A percentile compares a stretch with the other conserved stretches of the same genome.
These are phyloP conservation scores for Brachylomia viminalis DNA, from an alignment of 2,888 invertebrate genomes.

Conservation along the genomic window DNA sequence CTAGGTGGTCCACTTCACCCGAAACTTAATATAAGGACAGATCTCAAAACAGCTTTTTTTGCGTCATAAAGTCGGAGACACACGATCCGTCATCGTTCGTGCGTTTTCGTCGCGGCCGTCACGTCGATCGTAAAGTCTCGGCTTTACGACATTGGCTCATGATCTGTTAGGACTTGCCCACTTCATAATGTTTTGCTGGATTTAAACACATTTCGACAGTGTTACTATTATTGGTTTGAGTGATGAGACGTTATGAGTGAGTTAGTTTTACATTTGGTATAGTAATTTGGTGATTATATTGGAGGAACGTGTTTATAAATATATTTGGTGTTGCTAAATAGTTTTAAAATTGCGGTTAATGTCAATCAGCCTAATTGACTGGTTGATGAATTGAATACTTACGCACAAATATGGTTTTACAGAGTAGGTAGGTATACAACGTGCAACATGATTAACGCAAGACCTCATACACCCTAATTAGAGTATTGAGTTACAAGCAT, in stretches of 20 bases:
- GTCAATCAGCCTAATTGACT: neutral
- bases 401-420: too few relatives aligned
- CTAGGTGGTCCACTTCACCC: conserved; percentile 70
- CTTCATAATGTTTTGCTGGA: conserved; percentile 66
- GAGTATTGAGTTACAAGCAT: too few relatives aligned
- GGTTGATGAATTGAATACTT: neutral
- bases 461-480: too few relatives aligned
- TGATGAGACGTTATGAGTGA: conserved; percentile 60
- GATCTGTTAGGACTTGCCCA: conserved; percentile 69
- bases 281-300: conserved; percentile 38
- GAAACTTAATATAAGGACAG: conserved; percentile 52
- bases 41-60: conserved; percentile 63
- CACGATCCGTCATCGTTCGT: conserved; percentile 72
- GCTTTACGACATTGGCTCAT: conserved; percentile 76
- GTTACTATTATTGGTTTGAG: conserved; percentile 64
- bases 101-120: conserved; percentile 74
- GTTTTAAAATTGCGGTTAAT: conserved; percentile 8
- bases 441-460: too few relatives aligned
- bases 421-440: too few relatives aligned
- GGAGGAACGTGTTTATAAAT: conserved; percentile 31
- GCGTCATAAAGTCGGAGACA: conserved; percentile 70
- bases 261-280: conserved; percentile 44
- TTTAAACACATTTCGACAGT: conserved; percentile 70
- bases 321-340: conserved; percentile 12
- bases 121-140: conserved; percentile 75